Conservation (phyloP, 1,140 invertebrate genomes). For the Eumaeus atala region DNA sequence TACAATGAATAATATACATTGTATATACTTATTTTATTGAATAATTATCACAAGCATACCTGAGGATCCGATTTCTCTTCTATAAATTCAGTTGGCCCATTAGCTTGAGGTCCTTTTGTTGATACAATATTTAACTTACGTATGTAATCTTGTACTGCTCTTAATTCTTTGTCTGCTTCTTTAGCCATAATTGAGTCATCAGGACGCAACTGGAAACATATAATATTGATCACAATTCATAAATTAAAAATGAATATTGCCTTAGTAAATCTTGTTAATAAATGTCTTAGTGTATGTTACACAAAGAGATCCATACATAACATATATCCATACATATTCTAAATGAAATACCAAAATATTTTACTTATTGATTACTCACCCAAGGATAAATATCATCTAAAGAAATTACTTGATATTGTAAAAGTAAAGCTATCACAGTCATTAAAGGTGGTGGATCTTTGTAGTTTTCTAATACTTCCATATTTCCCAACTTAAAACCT, state of each 20-base stretch:
- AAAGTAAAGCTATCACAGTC: constrained; percentile 89
- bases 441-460: constrained; percentile 89
- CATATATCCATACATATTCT: too few species aligned
- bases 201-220: constrained; percentile 81
- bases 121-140: constrained; percentile 90
- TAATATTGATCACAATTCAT: constrained; percentile 8
- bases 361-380: constrained; percentile 79
- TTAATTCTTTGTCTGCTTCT: constrained; percentile 87
- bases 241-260: not conserved
- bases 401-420: constrained; percentile 90
- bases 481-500: constrained; percentile 92
- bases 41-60: constrained; percentile 25
- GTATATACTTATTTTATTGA: too few species aligned
- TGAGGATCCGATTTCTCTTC: constrained; percentile 78
- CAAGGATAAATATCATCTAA: constrained; percentile 94
- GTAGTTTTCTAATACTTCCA: constrained; percentile 79
- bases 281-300: not conserved
- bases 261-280: too few species aligned
- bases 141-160: constrained; percentile 90
- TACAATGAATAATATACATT: too few species aligned
- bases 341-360: not conserved
- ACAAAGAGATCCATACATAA: too few species aligned
- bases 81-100: constrained; percentile 81
- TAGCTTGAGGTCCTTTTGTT: constrained; percentile 87
- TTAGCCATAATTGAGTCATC: constrained; percentile 87